Base-by-base conservation (phyloP, 2,113 vertebrate genomes). In the Myotis yumanensis region DNA sequence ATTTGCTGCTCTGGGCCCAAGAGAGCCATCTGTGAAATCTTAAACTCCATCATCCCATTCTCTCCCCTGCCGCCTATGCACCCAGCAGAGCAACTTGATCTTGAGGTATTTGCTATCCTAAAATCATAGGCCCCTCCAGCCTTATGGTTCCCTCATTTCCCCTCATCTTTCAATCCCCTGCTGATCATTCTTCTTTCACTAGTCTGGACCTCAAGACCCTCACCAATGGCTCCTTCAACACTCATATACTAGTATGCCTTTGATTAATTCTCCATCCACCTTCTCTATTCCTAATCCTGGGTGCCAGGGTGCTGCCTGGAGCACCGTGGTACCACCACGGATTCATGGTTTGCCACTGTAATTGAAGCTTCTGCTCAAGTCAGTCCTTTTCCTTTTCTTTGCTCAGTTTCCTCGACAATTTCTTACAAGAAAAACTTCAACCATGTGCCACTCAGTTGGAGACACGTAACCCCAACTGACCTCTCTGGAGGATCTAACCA, bases 401-500 rank as follows among this genome's bases (percentile, higher is more conserved):
- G 30, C 40, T 48, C 22, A 28, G 3, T 37, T 79, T 14, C 66
- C 14, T 54, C 1, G 4, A 77, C 30, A 43, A 35, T 11, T 69
- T 43, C 71, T 84, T 75, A 54, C 15, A 85, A 15, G 80, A 71
- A 90, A 14, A 76, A 66, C 16, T 48, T 86, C 69, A 93, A 75
- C 48, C 18, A 54, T 16, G 25, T 17, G n/a, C 48, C 37, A 15
- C 14, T 71, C 4, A 22, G 68, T 12, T 43, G 52, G 52, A 86
- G 25, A 23, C 73, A 57, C 23, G 32, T 66, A 66, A 82, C 66
- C 9, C 32, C 32, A 22, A 0, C 35, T 35, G 52, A 40, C 54
- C 62, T 80, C 59, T 96, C 22, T 71, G 64, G 64, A 73, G 62
- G 25, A 22, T 25, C 20, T 30, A 35, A 75, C 32, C 37, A 5